Percentiles rank a stretch among this genome's conserved stretches.
Evolutionary conservation across 2,888 invertebrate genomes (phyloP).

Genomic region (Serripes groenlandicus): DNA sequence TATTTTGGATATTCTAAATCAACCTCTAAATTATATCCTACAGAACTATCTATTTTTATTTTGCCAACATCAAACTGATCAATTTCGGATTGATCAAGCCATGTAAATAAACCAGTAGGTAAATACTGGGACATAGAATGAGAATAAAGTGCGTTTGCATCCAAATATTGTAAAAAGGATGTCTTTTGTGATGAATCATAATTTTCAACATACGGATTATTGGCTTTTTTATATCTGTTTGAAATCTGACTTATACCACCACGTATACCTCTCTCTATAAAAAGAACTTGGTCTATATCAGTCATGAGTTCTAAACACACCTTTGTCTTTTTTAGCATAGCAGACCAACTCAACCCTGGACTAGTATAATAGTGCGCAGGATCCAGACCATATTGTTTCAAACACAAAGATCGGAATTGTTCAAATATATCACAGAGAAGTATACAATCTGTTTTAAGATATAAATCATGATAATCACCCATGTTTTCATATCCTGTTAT

Average conservation of each 20-base stretch:
- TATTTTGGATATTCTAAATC: conserved; percentile 25
- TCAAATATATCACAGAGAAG: conserved; percentile 47
- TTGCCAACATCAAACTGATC: conserved; percentile 1
- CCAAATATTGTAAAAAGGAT: conserved; percentile 38
- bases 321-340: conserved; percentile 32
- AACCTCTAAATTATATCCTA: conserved; percentile 35
- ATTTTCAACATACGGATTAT: conserved; percentile 33
- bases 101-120: conserved; percentile 53
- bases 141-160: conserved; percentile 45
- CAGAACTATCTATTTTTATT: conserved; percentile 5
- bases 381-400: conserved; percentile 68
- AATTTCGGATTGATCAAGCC: conserved; percentile 51
- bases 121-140: conserved; percentile 73
- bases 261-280: conserved; percentile 18
- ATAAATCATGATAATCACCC: conserved; percentile 42
- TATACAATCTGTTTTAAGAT: conserved; percentile 42
- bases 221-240: conserved; percentile 3
- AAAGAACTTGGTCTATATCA: conserved; percentile 32
- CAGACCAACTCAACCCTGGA: conserved; percentile 71
- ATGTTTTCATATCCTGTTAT: conserved; percentile 17
- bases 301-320: conserved; percentile 44
- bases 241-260: conserved; percentile 50
- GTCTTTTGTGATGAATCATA: conserved; percentile 60
- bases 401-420: conserved; percentile 32
- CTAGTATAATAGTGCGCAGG: conserved; percentile 77